phyloP scores from a whole-genome alignment of 2,888 invertebrate species.

The Platynereis dumerilii region DNA sequence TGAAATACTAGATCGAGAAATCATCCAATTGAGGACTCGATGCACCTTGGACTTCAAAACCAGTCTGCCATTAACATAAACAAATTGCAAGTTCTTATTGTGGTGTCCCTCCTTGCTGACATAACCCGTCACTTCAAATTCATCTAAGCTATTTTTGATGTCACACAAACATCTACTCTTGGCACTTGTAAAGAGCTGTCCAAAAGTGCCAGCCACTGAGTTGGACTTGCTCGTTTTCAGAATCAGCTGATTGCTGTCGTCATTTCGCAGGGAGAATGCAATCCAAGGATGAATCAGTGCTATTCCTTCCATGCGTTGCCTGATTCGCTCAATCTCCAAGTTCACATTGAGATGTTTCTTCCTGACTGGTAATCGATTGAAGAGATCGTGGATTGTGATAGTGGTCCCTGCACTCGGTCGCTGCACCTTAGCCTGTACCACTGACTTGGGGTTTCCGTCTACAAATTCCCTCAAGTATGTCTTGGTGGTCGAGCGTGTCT shows the following conservation, averaged over 20 bases:
- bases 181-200: constrained; percentile 65
- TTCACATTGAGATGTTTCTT: constrained; percentile 67
- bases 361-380: constrained; percentile 72
- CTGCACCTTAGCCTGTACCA: constrained; percentile 52
- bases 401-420: constrained; percentile 77
- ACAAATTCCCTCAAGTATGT: constrained; percentile 71
- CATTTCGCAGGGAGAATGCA: constrained; percentile 75
- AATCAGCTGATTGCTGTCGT: constrained; percentile 69
- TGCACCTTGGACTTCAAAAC: constrained; percentile 68
- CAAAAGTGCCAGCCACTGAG: constrained; percentile 68
- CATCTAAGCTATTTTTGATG: constrained; percentile 62
- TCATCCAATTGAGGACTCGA: constrained; percentile 62
- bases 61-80: constrained; percentile 73
- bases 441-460: constrained; percentile 65
- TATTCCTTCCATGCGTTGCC: constrained; percentile 69
- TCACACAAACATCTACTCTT: constrained; percentile 60
- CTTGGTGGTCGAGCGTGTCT: constrained; percentile 67
- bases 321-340: constrained; percentile 71
- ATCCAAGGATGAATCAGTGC: constrained; percentile 72
- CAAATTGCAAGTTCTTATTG: constrained; percentile 68
- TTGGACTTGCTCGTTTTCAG: constrained; percentile 70
- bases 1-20: constrained; percentile 53
- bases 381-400: constrained; percentile 73
- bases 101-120: constrained; percentile 67
- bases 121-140: constrained; percentile 69